A percentile compares a stretch with the other conserved stretches of the same genome.
phyloP scores from a whole-genome alignment of 1,140 invertebrate species.

The Drosophila repletoides region DNA sequence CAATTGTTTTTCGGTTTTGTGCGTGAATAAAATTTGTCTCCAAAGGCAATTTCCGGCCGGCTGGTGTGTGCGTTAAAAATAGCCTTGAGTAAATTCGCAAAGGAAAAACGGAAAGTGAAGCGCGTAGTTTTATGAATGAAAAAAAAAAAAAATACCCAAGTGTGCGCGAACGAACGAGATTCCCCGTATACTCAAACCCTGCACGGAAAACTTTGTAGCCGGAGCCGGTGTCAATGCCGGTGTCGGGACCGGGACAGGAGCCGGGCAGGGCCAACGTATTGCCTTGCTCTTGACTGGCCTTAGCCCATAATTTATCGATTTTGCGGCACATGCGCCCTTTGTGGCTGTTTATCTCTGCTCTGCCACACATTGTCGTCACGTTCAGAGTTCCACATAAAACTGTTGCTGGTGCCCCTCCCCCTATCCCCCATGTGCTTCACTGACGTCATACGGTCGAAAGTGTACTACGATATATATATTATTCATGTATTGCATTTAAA shows the following conservation, averaged over 20 bases:
- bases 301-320: conserved; percentile 81
- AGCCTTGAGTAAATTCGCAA: conserved; percentile 64
- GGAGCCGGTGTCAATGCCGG: conserved; percentile 1
- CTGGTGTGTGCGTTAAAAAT: conserved; percentile 64
- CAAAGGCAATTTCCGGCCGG: conserved; percentile 49
- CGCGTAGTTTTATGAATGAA: conserved; percentile 72
- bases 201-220: conserved; percentile 17
- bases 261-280: conserved; percentile 49
- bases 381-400: conserved; percentile 41
- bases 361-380: conserved; percentile 54
- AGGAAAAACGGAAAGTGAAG: conserved; percentile 45
- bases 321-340: conserved; percentile 63
- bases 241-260: background rate
- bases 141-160: background rate
- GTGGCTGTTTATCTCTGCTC: conserved; percentile 51
- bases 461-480: too few species aligned
- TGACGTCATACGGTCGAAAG: conserved; percentile 31
- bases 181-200: conserved; percentile 5
- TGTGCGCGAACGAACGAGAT: too few species aligned
- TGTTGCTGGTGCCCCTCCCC: conserved; percentile 24
- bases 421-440: background rate
- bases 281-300: conserved; percentile 80
- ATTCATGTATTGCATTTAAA: too few species aligned
- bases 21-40: conserved; percentile 17
- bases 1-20: background rate